Conservation (phyloP, 2,113 vertebrate genomes). For the Nibea albiflora region DNA sequence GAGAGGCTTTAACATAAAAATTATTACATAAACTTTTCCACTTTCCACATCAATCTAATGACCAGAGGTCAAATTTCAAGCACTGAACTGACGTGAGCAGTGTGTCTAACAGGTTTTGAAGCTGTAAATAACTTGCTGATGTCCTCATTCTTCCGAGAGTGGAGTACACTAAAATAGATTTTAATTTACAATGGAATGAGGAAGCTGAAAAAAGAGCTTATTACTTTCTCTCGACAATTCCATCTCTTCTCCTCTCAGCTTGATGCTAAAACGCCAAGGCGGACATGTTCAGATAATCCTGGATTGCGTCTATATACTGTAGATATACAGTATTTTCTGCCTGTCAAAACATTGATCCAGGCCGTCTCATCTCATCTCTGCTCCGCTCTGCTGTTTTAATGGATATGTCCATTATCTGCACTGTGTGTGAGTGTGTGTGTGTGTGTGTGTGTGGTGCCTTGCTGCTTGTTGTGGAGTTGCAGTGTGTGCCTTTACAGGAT, state of each 20-base stretch:
- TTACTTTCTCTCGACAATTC: conserved; percentile 23
- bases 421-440: conserved; percentile 4
- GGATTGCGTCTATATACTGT: conserved; percentile 12
- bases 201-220: conserved; percentile 17
- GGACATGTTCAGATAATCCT: conserved; percentile 46
- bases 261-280: background rate
- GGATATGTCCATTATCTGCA: conserved; percentile 39
- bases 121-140: conserved; percentile 59
- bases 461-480: background rate
- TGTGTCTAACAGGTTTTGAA: conserved; percentile 34
- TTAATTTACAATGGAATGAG: conserved; percentile 42
- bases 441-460: background rate
- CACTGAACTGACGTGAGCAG: conserved; percentile 4
- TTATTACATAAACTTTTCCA: background rate
- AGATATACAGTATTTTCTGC: conserved; percentile 16
- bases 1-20: background rate
- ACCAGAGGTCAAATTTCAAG: conserved; percentile 19
- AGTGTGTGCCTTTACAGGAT: conserved; percentile 1
- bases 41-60: conserved; percentile 3
- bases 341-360: conserved; percentile 29
- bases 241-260: conserved; percentile 4
- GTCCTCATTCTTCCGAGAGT: conserved; percentile 41
- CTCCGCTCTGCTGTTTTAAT: conserved; percentile 41
- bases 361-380: conserved; percentile 9
- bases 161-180: conserved; percentile 57